Conservation (phyloP, 1,140 invertebrate species). For the Hormaphis cornu region DNA sequence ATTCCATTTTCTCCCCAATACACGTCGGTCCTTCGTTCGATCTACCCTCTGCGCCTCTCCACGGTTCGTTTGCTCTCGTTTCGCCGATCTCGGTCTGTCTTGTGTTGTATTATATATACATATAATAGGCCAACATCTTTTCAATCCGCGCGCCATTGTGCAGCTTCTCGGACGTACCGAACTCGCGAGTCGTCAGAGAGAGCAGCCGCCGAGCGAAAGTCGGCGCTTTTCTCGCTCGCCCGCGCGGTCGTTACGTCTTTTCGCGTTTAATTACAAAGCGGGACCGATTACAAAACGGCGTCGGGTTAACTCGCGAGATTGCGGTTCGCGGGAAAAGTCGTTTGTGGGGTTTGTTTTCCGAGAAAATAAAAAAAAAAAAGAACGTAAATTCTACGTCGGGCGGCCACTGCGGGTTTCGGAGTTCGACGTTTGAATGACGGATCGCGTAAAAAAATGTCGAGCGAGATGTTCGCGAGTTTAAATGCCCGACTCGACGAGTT, state of each 20-base stretch:
- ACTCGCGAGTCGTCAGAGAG: conserved; percentile 18
- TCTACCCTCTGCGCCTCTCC: neutral
- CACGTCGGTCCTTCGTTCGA: neutral
- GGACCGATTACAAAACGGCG: no score
- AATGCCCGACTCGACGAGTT: no score
- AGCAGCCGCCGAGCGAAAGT: neutral
- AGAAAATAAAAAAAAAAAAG: no score
- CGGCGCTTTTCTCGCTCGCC: conserved; percentile 13
- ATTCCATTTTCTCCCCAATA: conserved; percentile 28
- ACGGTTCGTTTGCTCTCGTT: neutral
- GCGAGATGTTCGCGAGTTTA: no score
- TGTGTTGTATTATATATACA: neutral
- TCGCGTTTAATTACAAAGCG: conserved; percentile 2
- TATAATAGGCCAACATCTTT: conserved; percentile 9
- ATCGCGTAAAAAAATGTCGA: no score
- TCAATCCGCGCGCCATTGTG: conserved; percentile 29
- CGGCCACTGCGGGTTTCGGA: no score
- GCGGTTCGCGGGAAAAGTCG: no score
- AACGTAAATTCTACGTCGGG: no score
- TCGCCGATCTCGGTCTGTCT: neutral
- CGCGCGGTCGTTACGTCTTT: neutral
- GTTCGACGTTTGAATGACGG: no score
- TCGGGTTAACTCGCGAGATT: no score
- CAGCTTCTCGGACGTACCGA: conserved; percentile 9
- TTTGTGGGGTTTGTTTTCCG: no score